Evolutionary conservation across 1,140 invertebrate genomes (phyloP).

Genomic region (Dendroctonus ponderosae): DNA sequence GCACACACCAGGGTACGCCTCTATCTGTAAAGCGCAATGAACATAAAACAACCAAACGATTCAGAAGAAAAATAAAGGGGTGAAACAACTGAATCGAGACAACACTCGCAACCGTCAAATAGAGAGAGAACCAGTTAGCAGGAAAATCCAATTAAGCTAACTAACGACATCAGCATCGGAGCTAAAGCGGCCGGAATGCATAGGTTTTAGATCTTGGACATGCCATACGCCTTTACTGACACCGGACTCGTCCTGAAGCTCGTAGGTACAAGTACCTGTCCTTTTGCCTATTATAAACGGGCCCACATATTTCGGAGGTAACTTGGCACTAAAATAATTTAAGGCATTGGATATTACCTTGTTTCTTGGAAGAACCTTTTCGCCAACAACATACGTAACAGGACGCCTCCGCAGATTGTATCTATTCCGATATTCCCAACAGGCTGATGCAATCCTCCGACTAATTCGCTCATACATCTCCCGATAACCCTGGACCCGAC

Average conservation of each 20-base stretch:
- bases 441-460: not conserved
- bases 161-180: no score
- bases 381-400: not conserved
- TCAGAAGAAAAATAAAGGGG: no score
- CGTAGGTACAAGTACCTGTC: not conserved
- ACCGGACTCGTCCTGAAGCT: slow-evolving; percentile 4
- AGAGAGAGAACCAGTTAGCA: no score
- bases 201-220: no score
- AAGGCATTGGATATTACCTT: slow-evolving; percentile 23
- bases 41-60: no score
- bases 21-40: no score
- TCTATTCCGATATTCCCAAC: not conserved
- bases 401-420: slow-evolving; percentile 13
- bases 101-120: no score
- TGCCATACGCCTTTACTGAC: no score
- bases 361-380: slow-evolving; percentile 11
- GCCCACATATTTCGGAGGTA: slow-evolving; percentile 21
- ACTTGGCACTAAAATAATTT: slow-evolving; percentile 23
- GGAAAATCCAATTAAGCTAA: no score
- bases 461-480: not conserved
- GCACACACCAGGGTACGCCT: no score
- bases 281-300: slow-evolving; percentile 4
- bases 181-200: no score
- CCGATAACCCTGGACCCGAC: not conserved
- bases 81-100: no score